Percentiles rank a stretch among this genome's conserved stretches.
Conservation (phyloP, 2,888 invertebrate genomes). For the Hypercompe scribonia region DNA sequence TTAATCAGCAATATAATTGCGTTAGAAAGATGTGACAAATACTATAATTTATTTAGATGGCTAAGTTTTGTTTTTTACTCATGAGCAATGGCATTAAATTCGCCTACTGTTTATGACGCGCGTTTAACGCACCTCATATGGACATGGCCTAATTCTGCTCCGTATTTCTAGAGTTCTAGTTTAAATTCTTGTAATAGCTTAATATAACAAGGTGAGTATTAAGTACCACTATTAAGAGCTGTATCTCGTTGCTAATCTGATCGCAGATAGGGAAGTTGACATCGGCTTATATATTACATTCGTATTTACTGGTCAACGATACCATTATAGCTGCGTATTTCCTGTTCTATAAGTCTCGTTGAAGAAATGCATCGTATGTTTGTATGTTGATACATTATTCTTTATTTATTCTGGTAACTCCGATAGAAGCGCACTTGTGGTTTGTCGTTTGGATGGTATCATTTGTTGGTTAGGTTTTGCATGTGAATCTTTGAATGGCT, state of each 20-base stretch:
- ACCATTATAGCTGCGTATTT: background rate
- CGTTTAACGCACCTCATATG: background rate
- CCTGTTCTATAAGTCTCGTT: background rate
- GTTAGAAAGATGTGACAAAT: no score
- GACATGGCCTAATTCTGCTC: background rate
- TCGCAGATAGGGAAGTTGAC: conserved; percentile 16
- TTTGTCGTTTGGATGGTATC: background rate
- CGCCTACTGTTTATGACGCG: background rate
- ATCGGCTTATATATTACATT: conserved; percentile 11
- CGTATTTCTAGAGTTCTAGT: conserved; percentile 6
- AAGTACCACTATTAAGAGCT: conserved; percentile 19
- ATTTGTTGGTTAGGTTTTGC: background rate
- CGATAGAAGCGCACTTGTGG: background rate
- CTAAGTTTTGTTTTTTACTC: no score
- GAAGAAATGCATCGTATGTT: background rate
- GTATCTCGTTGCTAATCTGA: conserved; percentile 15
- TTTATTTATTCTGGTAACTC: background rate
- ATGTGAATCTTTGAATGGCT: no score
- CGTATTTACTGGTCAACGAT: background rate
- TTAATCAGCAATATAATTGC: no score
- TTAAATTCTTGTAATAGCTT: conserved; percentile 38
- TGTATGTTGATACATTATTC: background rate
- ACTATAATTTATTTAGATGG: no score
- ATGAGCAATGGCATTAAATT: background rate
- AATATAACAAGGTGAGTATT: conserved; percentile 21